Evolutionary conservation across 2,113 vertebrate species (phyloP).

Genomic region (Naja naja): DNA sequence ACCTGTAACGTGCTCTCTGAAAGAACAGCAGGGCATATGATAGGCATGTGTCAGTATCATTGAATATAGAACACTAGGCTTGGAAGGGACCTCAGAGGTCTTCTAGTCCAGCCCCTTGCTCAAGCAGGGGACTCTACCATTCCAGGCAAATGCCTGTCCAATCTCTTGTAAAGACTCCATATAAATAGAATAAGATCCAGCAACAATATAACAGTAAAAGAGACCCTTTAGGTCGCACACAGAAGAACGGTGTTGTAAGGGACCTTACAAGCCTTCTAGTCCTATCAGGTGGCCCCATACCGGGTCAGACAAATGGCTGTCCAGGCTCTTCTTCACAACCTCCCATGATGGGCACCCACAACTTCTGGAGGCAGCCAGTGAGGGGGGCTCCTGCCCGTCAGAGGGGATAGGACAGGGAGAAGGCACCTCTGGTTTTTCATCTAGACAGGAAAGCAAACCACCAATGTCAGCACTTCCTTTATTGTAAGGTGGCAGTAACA

Average conservation of each 20-base stretch:
- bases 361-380: background rate
- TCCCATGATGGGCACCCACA: no score
- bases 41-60: no score
- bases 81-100: background rate
- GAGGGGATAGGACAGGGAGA: background rate
- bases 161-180: no score
- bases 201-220: background rate
- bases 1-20: no score
- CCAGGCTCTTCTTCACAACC: background rate
- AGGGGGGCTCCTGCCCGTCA: background rate
- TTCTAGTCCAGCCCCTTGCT: background rate
- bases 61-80: background rate
- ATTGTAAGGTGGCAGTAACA: background rate
- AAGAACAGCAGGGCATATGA: no score
- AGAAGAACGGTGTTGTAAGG: background rate
- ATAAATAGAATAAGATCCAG: no score
- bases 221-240: no score
- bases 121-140: background rate
- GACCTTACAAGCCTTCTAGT: background rate
- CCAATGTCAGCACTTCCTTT: background rate
- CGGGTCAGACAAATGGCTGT: no score
- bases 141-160: background rate
- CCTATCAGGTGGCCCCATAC: no score
- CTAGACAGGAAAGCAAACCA: background rate
- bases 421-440: background rate